These are phyloP conservation scores for Amphipoea oculea DNA, from an alignment of 2,888 invertebrate species.

Conservation along the genomic window DNA sequence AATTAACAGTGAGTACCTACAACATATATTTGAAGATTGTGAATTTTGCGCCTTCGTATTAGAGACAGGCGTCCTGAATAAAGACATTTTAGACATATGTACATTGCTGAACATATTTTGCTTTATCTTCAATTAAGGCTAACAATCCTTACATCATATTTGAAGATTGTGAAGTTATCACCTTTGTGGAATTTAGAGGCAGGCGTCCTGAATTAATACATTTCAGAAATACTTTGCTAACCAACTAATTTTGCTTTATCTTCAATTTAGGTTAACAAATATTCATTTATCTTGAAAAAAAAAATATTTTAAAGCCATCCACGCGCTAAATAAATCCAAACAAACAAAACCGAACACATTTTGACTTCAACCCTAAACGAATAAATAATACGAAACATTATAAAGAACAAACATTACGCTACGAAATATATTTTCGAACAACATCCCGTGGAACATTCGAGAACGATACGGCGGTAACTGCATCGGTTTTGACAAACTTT, in stretches of 20 bases:
- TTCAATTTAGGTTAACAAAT: not conserved
- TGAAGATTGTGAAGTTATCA: conserved; percentile 12
- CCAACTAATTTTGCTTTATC: not conserved
- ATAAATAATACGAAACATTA: conserved; percentile 40
- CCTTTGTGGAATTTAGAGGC: conserved; percentile 8
- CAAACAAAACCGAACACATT: not conserved
- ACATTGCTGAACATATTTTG: not conserved
- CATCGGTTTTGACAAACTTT: conserved; percentile 77
- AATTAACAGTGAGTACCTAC: not conserved
- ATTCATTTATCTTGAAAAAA: conserved; percentile 10
- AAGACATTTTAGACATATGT: not conserved
- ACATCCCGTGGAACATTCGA: conserved; percentile 61
- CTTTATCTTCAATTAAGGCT: not conserved
- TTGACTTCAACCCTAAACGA: conserved; percentile 4
- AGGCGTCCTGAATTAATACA: not conserved
- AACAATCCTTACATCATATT: not conserved
- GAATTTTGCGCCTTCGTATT: conserved; percentile 15
- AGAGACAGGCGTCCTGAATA: not conserved
- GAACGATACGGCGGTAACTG: conserved; percentile 52
- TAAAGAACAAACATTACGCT: conserved; percentile 25
- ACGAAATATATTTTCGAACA: conserved; percentile 52
- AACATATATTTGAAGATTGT: conserved; percentile 6
- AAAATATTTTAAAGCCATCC: not conserved
- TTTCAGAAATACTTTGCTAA: not conserved
- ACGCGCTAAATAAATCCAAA: not conserved